phyloP scores from a whole-genome alignment of 2,888 invertebrate genomes.

The Trichopria drosophilae region DNA sequence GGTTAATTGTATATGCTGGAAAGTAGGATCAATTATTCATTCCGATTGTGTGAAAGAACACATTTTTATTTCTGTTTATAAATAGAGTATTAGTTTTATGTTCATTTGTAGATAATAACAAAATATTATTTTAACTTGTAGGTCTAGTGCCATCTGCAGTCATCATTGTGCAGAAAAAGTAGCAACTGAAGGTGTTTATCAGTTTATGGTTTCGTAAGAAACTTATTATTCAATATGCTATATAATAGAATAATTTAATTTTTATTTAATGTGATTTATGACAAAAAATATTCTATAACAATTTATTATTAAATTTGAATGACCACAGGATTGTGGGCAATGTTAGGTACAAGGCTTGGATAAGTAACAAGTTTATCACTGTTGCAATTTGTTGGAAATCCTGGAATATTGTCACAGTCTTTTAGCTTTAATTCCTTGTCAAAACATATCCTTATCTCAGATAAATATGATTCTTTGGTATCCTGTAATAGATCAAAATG shows the following conservation, averaged over 20 bases:
- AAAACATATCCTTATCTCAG: conserved; percentile 76
- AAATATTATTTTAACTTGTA: conserved; percentile 53
- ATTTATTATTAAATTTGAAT: conserved; percentile 37
- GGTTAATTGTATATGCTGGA: conserved; percentile 1
- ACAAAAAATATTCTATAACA: too few species aligned
- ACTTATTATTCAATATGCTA: too few species aligned
- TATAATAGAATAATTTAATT: too few species aligned
- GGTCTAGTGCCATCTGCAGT: conserved; percentile 86
- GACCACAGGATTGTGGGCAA: conserved; percentile 25
- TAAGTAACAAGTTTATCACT: conserved; percentile 63
- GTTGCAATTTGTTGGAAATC: conserved; percentile 67
- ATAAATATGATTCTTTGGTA: conserved; percentile 64
- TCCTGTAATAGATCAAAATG: conserved; percentile 50
- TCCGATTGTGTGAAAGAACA: too few species aligned
- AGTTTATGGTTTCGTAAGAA: too few species aligned
- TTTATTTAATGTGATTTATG: too few species aligned
- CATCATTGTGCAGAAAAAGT: conserved; percentile 73
- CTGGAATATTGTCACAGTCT: conserved; percentile 68
- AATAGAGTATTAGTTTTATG: too few species aligned
- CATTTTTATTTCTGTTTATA: too few species aligned
- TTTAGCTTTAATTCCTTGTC: conserved; percentile 67
- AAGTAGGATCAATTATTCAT: conserved; percentile 1
- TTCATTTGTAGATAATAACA: too few species aligned
- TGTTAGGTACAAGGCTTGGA: conserved; percentile 60
- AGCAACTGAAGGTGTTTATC: too few species aligned